These are phyloP conservation scores for Sander lucioperca DNA, from an alignment of 2,113 vertebrate genomes.

Conservation along the genomic window DNA sequence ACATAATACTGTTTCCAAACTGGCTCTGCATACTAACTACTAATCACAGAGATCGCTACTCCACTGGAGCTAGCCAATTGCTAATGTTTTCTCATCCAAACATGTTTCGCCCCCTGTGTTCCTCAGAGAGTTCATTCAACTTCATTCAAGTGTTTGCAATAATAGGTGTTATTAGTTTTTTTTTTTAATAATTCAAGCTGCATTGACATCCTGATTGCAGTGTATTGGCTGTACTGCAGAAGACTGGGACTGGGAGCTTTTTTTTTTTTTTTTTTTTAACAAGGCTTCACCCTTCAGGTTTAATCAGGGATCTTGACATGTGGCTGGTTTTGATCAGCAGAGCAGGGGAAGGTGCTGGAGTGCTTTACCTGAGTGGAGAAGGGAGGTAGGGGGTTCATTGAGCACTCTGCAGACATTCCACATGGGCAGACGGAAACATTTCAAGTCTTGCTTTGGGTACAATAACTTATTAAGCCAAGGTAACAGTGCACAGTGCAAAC, in stretches of 20 bases:
- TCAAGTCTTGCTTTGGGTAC: slow-evolving; percentile 44
- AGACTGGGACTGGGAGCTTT: neutral
- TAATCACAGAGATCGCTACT: slow-evolving; percentile 9
- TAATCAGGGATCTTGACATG: slow-evolving; percentile 50
- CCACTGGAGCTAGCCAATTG: neutral
- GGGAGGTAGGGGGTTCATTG: neutral
- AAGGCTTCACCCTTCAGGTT: slow-evolving; percentile 50
- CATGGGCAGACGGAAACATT: slow-evolving; percentile 8
- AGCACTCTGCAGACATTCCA: slow-evolving; percentile 1
- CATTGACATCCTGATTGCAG: slow-evolving; percentile 51
- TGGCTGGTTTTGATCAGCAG: slow-evolving; percentile 67
- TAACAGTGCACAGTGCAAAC: slow-evolving; percentile 56
- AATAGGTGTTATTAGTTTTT: slow-evolving; percentile 45
- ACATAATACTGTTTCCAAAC: slow-evolving; percentile 18
- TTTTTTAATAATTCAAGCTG: slow-evolving; percentile 48
- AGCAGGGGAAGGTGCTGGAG: slow-evolving; percentile 25
- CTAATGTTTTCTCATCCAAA: slow-evolving; percentile 36
- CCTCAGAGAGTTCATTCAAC: slow-evolving; percentile 42
- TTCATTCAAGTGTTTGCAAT: slow-evolving; percentile 55
- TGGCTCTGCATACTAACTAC: slow-evolving; percentile 33
- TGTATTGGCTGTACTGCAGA: slow-evolving; percentile 19
- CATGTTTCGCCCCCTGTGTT: slow-evolving; percentile 7
- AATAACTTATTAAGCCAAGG: slow-evolving; percentile 51
- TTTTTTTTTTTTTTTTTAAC: slow-evolving; percentile 1
- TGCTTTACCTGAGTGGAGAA: slow-evolving; percentile 53